Percentiles rank a stretch among this genome's conserved stretches.
phyloP scores from a whole-genome alignment of 2,888 invertebrate species.

The Coecobrya sp. region DNA sequence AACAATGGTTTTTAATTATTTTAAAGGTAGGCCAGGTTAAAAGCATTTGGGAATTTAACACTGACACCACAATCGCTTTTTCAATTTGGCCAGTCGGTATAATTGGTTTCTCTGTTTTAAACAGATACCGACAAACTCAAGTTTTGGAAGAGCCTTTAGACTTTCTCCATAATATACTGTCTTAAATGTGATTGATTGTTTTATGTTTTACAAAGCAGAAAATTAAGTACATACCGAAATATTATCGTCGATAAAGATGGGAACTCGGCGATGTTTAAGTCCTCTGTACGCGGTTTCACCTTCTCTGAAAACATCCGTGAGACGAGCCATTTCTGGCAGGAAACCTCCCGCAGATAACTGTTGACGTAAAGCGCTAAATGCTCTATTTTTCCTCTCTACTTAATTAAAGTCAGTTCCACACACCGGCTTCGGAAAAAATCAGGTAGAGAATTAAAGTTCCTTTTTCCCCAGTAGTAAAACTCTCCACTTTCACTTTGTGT shows the following conservation, averaged over 20 bases:
- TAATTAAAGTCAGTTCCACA: not conserved
- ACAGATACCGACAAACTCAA: too few species aligned
- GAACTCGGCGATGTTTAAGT: constrained; percentile 83
- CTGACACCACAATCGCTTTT: too few species aligned
- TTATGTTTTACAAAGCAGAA: not conserved
- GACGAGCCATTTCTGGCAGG: constrained; percentile 83
- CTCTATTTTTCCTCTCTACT: not conserved
- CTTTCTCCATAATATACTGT: too few species aligned
- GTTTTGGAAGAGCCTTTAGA: too few species aligned
- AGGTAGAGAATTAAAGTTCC: too few species aligned
- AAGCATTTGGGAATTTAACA: too few species aligned
- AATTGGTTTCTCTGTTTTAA: too few species aligned
- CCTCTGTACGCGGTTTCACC: constrained; percentile 82
- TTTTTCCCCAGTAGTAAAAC: not conserved
- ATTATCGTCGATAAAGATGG: constrained; percentile 84
- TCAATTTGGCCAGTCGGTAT: too few species aligned
- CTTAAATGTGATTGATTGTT: not conserved
- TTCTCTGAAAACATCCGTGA: constrained; percentile 83
- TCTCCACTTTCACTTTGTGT: not conserved
- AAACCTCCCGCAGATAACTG: constrained; percentile 27
- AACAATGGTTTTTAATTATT: too few species aligned
- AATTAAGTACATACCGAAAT: constrained; percentile 81
- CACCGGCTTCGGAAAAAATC: too few species aligned
- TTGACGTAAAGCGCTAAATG: not conserved
- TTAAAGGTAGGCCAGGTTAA: too few species aligned